These are phyloP conservation scores for Arctopsyche grandis DNA, from an alignment of 1,140 invertebrate species.

Conservation along the genomic window DNA sequence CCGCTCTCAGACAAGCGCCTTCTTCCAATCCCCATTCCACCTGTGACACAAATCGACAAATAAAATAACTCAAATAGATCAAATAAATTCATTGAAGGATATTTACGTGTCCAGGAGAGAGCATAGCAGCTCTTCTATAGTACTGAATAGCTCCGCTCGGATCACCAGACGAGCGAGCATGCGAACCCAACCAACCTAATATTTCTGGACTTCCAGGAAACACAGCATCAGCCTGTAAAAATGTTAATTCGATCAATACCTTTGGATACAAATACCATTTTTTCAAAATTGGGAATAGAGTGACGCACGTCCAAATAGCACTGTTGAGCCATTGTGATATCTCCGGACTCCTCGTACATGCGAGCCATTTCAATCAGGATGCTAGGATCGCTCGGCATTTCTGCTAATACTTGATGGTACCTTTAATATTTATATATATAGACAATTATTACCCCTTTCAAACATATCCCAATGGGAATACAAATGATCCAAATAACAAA, in stretches of 20 bases:
- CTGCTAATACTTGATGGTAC: conserved; percentile 52
- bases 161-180: conserved; percentile 55
- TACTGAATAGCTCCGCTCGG: conserved; percentile 60
- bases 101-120: conserved; percentile 61
- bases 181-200: conserved; percentile 61
- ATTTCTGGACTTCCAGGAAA: conserved; percentile 61
- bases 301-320: conserved; percentile 62
- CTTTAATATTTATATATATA: no score
- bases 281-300: not conserved
- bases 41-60: no score
- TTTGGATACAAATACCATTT: not conserved
- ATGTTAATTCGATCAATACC: not conserved
- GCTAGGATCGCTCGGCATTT: conserved; percentile 58
- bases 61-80: not conserved
- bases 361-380: conserved; percentile 61
- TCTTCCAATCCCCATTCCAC: conserved; percentile 64
- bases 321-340: conserved; percentile 62
- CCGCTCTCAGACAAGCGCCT: conserved; percentile 62
- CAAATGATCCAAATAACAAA: not conserved
- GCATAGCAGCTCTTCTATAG: conserved; percentile 60
- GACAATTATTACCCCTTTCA: no score
- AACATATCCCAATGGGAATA: not conserved
- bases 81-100: not conserved
- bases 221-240: conserved; percentile 61
- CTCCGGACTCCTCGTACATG: conserved; percentile 61